Evolutionary conservation across 2,888 invertebrate genomes (phyloP).

Genomic region (Euphydryas editha): DNA sequence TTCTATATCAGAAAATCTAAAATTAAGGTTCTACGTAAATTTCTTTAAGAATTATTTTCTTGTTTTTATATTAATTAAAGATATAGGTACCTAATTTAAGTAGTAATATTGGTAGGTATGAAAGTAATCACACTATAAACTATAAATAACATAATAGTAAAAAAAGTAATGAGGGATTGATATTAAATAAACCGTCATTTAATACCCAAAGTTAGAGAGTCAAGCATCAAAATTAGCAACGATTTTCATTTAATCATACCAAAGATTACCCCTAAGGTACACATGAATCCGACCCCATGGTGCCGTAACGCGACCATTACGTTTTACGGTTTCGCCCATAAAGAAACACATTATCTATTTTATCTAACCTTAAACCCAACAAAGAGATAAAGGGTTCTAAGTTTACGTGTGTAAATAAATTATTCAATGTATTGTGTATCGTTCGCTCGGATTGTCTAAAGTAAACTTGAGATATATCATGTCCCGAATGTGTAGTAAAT

Average conservation of each 20-base stretch:
- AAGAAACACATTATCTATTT: slow-evolving; percentile 77
- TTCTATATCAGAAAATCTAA: no score
- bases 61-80: no score
- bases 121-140: no score
- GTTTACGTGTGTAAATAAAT: slow-evolving; percentile 79
- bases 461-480: slow-evolving; percentile 72
- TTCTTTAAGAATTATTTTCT: no score
- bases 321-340: slow-evolving; percentile 75
- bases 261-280: slow-evolving; percentile 21
- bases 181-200: not conserved
- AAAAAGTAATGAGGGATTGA: not conserved
- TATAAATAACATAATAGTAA: no score
- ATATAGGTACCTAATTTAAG: no score
- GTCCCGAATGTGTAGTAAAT: slow-evolving; percentile 67
- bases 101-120: no score
- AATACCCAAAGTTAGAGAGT: not conserved
- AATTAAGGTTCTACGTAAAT: no score
- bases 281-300: slow-evolving; percentile 58
- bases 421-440: slow-evolving; percentile 68
- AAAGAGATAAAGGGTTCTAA: slow-evolving; percentile 77
- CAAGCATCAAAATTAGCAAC: slow-evolving; percentile 11
- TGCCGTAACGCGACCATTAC: slow-evolving; percentile 49
- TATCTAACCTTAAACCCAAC: slow-evolving; percentile 76
- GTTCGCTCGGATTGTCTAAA: slow-evolving; percentile 67
- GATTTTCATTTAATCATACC: slow-evolving; percentile 16